A percentile compares a stretch with the other conserved stretches of the same genome.
Conservation (phyloP, 1,140 invertebrate genomes). For the Chymomyza costata region DNA sequence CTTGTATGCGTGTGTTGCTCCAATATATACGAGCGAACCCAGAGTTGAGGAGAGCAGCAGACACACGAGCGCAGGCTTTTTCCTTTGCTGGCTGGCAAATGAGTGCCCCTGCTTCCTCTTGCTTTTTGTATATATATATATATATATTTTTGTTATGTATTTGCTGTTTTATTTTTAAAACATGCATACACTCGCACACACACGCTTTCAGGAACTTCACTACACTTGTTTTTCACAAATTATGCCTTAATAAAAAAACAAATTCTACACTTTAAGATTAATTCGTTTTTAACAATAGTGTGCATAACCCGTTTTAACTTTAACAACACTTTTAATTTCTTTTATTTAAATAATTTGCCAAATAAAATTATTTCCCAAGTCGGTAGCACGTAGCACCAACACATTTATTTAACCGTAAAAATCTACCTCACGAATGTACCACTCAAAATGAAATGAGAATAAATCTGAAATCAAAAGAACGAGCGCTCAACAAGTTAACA, state of each 20-base stretch:
- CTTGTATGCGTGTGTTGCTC: slow-evolving; percentile 25
- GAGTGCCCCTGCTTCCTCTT: slow-evolving; percentile 34
- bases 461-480: slow-evolving; percentile 9
- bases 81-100: background rate
- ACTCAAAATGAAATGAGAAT: no score
- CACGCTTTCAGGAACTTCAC: slow-evolving; percentile 13
- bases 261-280: no score
- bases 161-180: slow-evolving; percentile 69
- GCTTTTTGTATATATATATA: no score
- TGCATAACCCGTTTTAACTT: no score
- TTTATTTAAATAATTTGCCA: no score
- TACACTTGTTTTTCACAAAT: no score
- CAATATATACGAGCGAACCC: slow-evolving; percentile 6
- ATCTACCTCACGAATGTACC: slow-evolving; percentile 25
- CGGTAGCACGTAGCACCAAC: slow-evolving; percentile 28
- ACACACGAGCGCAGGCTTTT: background rate
- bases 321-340: no score
- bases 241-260: no score
- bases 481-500: slow-evolving; percentile 19
- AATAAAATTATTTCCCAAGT: no score
- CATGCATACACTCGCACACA: slow-evolving; percentile 27
- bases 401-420: no score
- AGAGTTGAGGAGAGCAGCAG: slow-evolving; percentile 20
- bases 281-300: no score
- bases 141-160: slow-evolving; percentile 65